Conservation (phyloP, 2,113 vertebrate genomes). For the Notothenia rossii region DNA sequence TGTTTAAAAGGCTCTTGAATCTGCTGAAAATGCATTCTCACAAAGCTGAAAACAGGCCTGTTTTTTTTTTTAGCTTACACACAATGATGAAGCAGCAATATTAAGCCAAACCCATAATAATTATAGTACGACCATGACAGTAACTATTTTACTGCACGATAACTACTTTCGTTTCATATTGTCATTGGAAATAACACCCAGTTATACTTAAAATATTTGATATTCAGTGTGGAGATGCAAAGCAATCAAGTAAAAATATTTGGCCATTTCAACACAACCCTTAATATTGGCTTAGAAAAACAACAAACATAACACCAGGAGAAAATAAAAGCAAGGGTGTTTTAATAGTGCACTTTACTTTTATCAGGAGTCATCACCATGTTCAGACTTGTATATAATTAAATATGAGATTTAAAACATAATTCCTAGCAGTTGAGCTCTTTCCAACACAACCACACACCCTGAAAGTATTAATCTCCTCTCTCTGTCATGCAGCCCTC, state of each 20-base stretch:
- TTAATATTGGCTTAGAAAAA: constrained; percentile 21
- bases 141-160: no score
- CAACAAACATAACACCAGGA: constrained; percentile 2
- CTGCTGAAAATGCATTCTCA: no score
- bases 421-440: background rate
- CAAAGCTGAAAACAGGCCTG: no score
- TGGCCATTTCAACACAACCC: background rate
- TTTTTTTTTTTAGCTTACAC: no score
- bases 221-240: background rate
- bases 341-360: background rate
- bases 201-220: no score
- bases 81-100: no score
- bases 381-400: constrained; percentile 31
- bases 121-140: no score
- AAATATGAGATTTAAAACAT: background rate
- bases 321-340: background rate
- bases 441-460: background rate
- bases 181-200: no score
- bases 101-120: no score
- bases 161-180: no score
- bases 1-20: no score
- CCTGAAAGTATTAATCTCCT: background rate
- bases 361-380: background rate
- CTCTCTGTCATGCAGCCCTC: constrained; percentile 32
- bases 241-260: background rate